These are phyloP conservation scores for Gracilinanus agilis DNA, from an alignment of 2,113 vertebrate species.

Conservation along the genomic window DNA sequence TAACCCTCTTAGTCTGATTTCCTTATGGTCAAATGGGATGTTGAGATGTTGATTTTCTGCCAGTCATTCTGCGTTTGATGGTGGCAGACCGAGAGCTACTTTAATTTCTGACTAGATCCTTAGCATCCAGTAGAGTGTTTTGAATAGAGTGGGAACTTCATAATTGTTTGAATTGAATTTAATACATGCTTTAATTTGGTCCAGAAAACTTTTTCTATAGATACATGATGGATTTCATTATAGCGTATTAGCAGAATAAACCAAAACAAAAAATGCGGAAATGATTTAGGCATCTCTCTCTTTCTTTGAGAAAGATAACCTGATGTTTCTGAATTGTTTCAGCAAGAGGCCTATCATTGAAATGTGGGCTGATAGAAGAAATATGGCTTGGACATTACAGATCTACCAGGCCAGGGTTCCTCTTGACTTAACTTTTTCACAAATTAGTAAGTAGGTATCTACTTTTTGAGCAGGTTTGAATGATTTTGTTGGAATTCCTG, in stretches of 20 bases:
- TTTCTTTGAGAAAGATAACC: not conserved
- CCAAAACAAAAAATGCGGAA: not conserved
- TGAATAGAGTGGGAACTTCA: not conserved
- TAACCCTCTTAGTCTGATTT: not conserved
- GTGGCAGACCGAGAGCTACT: not conserved
- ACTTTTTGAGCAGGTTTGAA: not conserved
- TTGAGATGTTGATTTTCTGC: not conserved
- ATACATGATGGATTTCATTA: not conserved
- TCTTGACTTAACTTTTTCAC: not conserved
- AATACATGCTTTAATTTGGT: not conserved
- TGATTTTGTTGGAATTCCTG: not conserved
- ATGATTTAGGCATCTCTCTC: not conserved
- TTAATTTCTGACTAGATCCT: not conserved
- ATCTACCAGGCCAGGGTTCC: not conserved
- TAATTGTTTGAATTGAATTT: not conserved
- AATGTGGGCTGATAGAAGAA: not conserved
- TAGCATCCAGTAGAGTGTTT: not conserved
- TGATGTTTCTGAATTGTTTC: not conserved
- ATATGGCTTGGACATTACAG: not conserved
- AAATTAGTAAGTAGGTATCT: not conserved
- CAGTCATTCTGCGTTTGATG: not conserved
- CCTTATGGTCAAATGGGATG: not conserved
- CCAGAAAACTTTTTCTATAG: not conserved
- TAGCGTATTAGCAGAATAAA: not conserved
- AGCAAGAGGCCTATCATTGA: not conserved